Base-by-base conservation (phyloP, 2,113 vertebrate genomes). In the Hiodon tergisus region DNA sequence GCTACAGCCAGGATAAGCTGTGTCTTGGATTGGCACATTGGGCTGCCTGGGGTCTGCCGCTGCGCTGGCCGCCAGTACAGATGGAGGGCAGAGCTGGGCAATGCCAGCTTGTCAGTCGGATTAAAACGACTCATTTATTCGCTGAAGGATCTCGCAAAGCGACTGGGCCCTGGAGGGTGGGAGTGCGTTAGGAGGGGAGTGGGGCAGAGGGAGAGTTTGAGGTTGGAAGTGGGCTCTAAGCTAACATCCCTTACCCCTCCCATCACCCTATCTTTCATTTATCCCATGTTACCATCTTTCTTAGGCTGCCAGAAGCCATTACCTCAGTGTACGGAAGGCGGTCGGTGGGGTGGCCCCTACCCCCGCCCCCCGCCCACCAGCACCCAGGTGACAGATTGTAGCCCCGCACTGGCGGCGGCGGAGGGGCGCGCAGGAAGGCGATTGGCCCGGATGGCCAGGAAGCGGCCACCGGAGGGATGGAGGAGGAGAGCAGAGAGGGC, bases 81-180 rank as follows among this genome's bases (percentile, higher is more conserved):
- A 99, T 99, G 97, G 97, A 95, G 95, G 94, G 94, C 94, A 95
- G 94, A 92, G 89, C 92, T 90, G 93, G 94, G 94, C 93, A 93
- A 94, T 96, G 96, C 96, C 96, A 97, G 94, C 93, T 95, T 99
- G 96, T 99, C 97, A 99, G 96, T 95, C 94, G 95, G 97, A 98
- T 98, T 98, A 98, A 97, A 98, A 98, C 96, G 97, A 99, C 96
- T 99, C 97, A 99, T 99, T 98, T 97, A 98, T 99, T 98, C 95
- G 92, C 94, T 95, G 93, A 93, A 96, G 95, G 95, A 95, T 92
- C 93, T 92, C 91, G 93, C 94, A 93, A 96, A 97, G 95, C 91
- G 95, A 95, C 94, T 91, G 88, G 93, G 93, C 94, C 92, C 94
- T 94, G 91, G 89, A 68, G 65, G 87, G 88, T 86, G 88, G 88